These are phyloP conservation scores for Pangasius sanitwongsei DNA, from an alignment of 2,797 vertebrate genomes.

Conservation along the genomic window DNA sequence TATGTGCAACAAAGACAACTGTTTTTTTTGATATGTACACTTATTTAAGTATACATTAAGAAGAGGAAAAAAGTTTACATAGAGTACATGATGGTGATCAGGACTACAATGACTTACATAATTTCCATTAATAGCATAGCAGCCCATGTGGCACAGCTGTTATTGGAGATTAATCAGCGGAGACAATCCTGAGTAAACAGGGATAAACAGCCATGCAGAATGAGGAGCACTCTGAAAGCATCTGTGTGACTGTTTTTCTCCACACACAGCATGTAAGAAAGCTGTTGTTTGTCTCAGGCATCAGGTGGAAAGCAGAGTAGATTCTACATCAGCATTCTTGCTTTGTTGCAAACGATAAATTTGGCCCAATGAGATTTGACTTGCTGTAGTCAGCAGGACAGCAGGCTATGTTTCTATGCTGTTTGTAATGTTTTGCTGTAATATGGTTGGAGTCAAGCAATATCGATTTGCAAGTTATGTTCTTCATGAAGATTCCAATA, in stretches of 20 bases:
- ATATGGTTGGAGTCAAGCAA: background rate
- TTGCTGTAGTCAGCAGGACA: conserved; percentile 3
- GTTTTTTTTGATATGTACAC: background rate
- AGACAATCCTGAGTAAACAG: conserved; percentile 51
- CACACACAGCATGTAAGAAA: background rate
- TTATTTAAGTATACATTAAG: background rate
- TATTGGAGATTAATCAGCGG: conserved; percentile 54
- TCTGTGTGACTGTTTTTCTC: conserved; percentile 35
- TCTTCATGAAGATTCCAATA: background rate
- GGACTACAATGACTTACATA: conserved; percentile 44
- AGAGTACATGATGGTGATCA: conserved; percentile 32
- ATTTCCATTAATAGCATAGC: conserved; percentile 50
- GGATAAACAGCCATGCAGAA: conserved; percentile 45
- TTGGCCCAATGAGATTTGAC: conserved; percentile 21
- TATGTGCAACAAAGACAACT: background rate
- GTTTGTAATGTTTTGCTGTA: background rate
- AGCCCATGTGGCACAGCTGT: conserved; percentile 47
- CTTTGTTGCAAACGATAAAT: background rate
- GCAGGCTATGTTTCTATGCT: background rate
- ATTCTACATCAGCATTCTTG: conserved; percentile 19
- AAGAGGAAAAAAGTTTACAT: background rate
- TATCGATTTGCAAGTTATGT: background rate
- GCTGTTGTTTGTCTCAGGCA: background rate
- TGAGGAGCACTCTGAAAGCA: conserved; percentile 12
- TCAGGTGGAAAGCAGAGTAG: background rate